Percentiles rank a stretch among this genome's conserved stretches.
phyloP scores from a whole-genome alignment of 2,888 invertebrate genomes.

The Crocallis elinguaria region DNA sequence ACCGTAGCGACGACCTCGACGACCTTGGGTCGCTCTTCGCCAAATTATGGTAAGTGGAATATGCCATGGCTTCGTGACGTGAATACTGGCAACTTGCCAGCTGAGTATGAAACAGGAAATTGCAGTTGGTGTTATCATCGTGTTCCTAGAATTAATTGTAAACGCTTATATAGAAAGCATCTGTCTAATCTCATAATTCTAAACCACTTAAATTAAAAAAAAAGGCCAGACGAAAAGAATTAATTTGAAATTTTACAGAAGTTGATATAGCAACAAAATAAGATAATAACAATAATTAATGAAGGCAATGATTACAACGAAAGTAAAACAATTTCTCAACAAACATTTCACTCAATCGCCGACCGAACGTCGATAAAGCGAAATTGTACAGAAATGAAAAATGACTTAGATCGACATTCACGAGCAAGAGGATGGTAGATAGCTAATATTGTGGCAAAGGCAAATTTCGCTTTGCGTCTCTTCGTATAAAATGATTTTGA shows the following conservation, averaged over 20 bases:
- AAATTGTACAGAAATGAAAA: slow-evolving; percentile 22
- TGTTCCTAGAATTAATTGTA: slow-evolving; percentile 3
- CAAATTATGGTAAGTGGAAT: slow-evolving; percentile 55
- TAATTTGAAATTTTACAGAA: not conserved
- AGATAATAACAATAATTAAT: slow-evolving; percentile 8
- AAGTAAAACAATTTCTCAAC: slow-evolving; percentile 19
- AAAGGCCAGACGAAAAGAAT: not conserved
- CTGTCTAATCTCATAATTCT: not conserved
- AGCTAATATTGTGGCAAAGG: not conserved
- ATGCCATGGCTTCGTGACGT: slow-evolving; percentile 37
- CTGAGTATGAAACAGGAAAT: slow-evolving; percentile 22
- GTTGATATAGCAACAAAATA: slow-evolving; percentile 2
- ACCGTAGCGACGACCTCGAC: slow-evolving; percentile 53
- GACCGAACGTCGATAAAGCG: slow-evolving; percentile 17
- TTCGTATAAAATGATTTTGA: not conserved
- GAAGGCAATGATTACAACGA: slow-evolving; percentile 12
- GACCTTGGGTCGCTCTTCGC: slow-evolving; percentile 58
- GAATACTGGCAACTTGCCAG: slow-evolving; percentile 21
- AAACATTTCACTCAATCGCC: slow-evolving; percentile 11
- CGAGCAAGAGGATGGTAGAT: not conserved
- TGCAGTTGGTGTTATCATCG: slow-evolving; percentile 18
- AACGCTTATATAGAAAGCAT: not conserved
- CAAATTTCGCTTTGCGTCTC: not conserved
- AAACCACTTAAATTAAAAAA: not conserved
- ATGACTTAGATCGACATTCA: slow-evolving; percentile 10